Base-by-base conservation (phyloP, 2,888 invertebrate genomes). In the Luffia ferchaultella region DNA sequence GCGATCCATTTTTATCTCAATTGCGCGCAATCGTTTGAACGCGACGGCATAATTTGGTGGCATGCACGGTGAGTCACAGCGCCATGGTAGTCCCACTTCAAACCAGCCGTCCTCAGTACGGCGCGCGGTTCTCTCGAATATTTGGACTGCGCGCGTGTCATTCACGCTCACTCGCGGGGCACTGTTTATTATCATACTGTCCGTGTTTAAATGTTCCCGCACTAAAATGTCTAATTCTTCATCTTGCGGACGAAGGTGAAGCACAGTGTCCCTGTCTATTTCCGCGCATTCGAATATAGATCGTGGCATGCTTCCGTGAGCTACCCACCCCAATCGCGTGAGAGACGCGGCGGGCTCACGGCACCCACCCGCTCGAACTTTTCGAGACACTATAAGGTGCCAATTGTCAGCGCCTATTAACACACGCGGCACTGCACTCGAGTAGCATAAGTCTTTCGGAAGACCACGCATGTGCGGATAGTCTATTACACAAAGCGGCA, bases 41-140 rank as follows among this genome's bases (percentile, higher is more conserved):
- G 46, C 46, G 7, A 15, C 7, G n/a, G 30, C 2, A 20, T 41
- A 41, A 18, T 17, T 48, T 20, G 41, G 48, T 20, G 48, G 47
- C 30, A 47, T 40, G 20, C 7, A 17, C 17, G 12, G 12, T 19
- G 16, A 9, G 17, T 47, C 41, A 18, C 17, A 16, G 16, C 47
- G 30, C 47, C 47, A 47, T 47, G 41, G 41, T 47, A 47, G 41
- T 20, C 47, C 41, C 2, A 48, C 19, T 19, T 48, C 42, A 18
- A 17, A 48, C n/a, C 47, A 16, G n/a, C 40, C 16, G 12, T 7
- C 12, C 41, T 18, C 16, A 3, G 17, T 48, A 7, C 19, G 17
- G 2, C 42, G 12, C 41, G 17, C 16, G 18, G 42, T 50, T 15
- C 19, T 12, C 18, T 42, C 40, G 17, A 42, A 16, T 5, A 45